Evolutionary conservation across 2,888 invertebrate species (phyloP).

Genomic region (Pheosia tremula): DNA sequence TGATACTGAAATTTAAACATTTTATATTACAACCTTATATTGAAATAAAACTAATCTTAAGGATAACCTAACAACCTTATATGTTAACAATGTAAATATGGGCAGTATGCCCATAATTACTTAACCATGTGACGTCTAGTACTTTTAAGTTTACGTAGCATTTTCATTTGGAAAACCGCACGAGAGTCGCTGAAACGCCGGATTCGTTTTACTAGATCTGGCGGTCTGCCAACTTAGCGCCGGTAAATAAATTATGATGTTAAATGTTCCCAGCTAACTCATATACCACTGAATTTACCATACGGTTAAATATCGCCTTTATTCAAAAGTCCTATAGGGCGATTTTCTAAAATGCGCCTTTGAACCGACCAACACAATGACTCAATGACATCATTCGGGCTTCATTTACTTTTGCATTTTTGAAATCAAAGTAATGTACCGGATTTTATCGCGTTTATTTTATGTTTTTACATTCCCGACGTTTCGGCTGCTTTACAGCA

Average conservation of each 20-base stretch:
- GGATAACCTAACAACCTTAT: conserved; percentile 14
- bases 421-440: too few relatives aligned
- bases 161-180: conserved; percentile 51
- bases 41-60: too few relatives aligned
- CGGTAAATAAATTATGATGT: conserved; percentile 54
- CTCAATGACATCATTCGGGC: too few relatives aligned
- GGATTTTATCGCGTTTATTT: too few relatives aligned
- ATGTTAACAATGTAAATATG: rapidly evolving
- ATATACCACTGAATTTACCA: too few relatives aligned
- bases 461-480: too few relatives aligned
- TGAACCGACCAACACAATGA: too few relatives aligned
- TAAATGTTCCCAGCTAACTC: conserved; percentile 22
- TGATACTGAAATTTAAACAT: conserved; percentile 9
- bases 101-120: conserved; percentile 17
- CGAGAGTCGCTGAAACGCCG: conserved; percentile 51
- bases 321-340: too few relatives aligned
- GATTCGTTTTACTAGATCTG: conserved; percentile 53
- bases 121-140: not conserved
- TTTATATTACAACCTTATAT: conserved; percentile 6
- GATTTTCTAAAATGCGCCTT: too few relatives aligned
- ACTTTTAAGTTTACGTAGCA: conserved; percentile 30
- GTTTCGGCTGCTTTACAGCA: too few relatives aligned
- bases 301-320: too few relatives aligned
- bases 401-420: too few relatives aligned
- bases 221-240: conserved; percentile 47